Base-by-base conservation (phyloP, 2,888 invertebrate species). In the Deroplatys truncata region DNA sequence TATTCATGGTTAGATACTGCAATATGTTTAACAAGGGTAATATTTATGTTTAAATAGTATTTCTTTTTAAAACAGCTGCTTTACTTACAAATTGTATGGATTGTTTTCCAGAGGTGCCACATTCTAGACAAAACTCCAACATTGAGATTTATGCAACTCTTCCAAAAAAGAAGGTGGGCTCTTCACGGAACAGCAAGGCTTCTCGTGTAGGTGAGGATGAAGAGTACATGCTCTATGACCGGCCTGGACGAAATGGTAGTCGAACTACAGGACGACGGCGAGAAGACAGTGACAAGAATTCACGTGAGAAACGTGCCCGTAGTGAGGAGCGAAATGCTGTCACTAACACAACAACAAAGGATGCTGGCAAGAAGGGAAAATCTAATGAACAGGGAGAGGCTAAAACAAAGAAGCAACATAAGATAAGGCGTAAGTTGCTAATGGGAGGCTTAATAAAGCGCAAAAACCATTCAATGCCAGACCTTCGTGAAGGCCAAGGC, bases 91-190 rank as follows among this genome's bases (percentile, higher is more conserved):
- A 72, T 20, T 16, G 2, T 72, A 20, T 72, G 25, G 20, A 72
- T 72, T 16, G 4, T 72, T 16, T 72, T 72, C 1, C 56, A 72
- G 56, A 72, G 25, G 56, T 25, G 16, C 2, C 56, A 72, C 56
- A 72, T 72, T 72, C 56, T 20, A 72, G 56, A 72, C 56, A 72
- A 72, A 72, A 72, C 25, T 20, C 56, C 56, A 97, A 95, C 91
- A 98, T 98, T 90, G 98, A 98, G 94, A 98, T 98, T 91, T 98
- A 98, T 92, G 98, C 98, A 0, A 98, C 98, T 0, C 93, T 98
- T 56, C 98, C 98, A 1, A 98, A 98, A 93, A 98, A 97, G 93
- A 98, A 97, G 92, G 92, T 92, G 86, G 92, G 93, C 56, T 91
- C 91, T 56, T 91, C 91, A 10, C 88, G 91, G 28, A 82, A 35